These are phyloP conservation scores for Nibea albiflora DNA, from an alignment of 2,113 vertebrate genomes.

Conservation along the genomic window DNA sequence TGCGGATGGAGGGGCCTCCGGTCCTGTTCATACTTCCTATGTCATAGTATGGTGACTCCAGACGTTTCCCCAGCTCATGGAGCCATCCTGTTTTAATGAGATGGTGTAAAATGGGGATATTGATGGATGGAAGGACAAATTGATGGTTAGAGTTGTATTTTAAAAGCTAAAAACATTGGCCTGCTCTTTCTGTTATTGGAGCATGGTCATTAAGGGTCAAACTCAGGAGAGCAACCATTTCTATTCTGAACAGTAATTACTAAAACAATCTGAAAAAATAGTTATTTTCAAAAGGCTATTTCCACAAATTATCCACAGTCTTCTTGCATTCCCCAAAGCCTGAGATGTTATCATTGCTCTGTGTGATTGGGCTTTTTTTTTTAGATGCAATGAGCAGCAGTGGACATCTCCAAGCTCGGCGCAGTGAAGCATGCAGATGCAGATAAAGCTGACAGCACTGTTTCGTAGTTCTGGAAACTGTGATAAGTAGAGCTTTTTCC, in stretches of 20 bases:
- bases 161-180: neutral
- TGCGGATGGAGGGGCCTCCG: conserved; percentile 90
- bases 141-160: conserved; percentile 16
- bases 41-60: conserved; percentile 91
- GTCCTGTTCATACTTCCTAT: conserved; percentile 84
- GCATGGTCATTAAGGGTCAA: conserved; percentile 2
- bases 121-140: conserved; percentile 3
- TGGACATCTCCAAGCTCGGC: neutral
- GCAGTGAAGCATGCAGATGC: conserved; percentile 5
- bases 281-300: neutral
- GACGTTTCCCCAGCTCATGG: conserved; percentile 94
- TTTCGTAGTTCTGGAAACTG: conserved; percentile 5
- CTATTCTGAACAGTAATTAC: neutral
- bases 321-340: neutral
- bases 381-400: neutral
- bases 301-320: neutral
- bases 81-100: conserved; percentile 90
- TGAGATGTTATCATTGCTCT: neutral
- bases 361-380: neutral
- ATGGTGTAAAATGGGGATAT: neutral
- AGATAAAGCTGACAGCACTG: conserved; percentile 13
- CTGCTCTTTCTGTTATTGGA: neutral
- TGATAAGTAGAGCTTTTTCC: neutral
- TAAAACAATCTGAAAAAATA: neutral
- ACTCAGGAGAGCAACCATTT: neutral